phyloP scores from a whole-genome alignment of 1,140 invertebrate genomes.

The Cotesia typhae region DNA sequence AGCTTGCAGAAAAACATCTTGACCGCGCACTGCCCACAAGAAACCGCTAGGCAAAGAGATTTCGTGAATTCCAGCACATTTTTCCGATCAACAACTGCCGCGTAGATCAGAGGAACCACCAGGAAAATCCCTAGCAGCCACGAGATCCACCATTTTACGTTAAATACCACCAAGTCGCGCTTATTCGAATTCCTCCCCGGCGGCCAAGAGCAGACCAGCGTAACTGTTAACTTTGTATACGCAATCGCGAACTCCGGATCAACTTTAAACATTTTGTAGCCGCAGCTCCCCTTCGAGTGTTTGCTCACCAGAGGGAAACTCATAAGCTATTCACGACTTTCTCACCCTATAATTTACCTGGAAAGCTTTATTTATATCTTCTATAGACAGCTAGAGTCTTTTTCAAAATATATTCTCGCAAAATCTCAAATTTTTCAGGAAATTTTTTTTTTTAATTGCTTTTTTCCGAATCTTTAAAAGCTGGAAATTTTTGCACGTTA shows the following conservation, averaged over 20 bases:
- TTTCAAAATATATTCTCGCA: too few species aligned
- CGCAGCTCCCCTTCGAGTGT: not conserved
- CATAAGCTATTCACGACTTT: too few species aligned
- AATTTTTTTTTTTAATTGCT: too few species aligned
- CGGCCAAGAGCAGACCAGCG: conserved; percentile 26
- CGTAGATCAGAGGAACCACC: not conserved
- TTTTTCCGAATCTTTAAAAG: too few species aligned
- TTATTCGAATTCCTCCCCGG: conserved; percentile 17
- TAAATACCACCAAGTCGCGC: not conserved
- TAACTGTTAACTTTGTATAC: conserved; percentile 16
- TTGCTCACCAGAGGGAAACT: too few species aligned
- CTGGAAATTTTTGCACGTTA: too few species aligned
- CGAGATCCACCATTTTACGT: conserved; percentile 11
- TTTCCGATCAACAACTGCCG: conserved; percentile 1
- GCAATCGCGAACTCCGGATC: conserved; percentile 15
- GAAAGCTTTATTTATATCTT: too few species aligned
- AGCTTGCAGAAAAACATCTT: conserved; percentile 29
- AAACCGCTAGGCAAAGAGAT: conserved; percentile 13
- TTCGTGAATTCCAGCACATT: conserved; percentile 13
- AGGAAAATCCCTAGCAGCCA: not conserved
- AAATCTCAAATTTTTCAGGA: too few species aligned
- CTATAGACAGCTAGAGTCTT: too few species aligned
- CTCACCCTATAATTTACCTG: too few species aligned
- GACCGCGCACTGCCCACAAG: not conserved
- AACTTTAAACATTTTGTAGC: conserved; percentile 16